Base-by-base conservation (phyloP, 2,888 invertebrate species). In the Melolontha melolontha region DNA sequence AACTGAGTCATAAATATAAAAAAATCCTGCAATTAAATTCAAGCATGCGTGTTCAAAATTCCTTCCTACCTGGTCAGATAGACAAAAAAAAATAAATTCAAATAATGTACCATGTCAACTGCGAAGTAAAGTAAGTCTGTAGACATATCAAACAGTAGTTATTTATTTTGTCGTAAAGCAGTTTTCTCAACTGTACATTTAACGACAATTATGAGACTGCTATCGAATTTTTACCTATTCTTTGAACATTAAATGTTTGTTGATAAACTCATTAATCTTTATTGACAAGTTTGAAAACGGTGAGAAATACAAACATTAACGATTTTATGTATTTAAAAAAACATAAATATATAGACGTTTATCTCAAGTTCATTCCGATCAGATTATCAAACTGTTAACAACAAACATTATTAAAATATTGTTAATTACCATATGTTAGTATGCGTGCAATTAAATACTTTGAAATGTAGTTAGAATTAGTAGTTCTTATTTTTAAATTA, bases 221-320 rank as follows among this genome's bases (percentile, higher is more conserved):
- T 5, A 47, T 62, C 29, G 34, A 22, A 41, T 44, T 57, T 57
- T 42, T 44, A 49, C 27, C 14, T 42, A 41, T 29, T 42, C 41
- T n/a, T 14, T 52, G 29, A 14, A 52, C n/a, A 14, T 39, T 47
- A 62, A 62, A 62, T 62, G 59, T 62, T 47, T 62, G 59, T 62
- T 14, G 59, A 62, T 62, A 62, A 62, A 62, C 59, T 62, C 59
- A 62, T 62, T 62, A 62, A 62, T 62, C 59, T 62, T 62, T 62
- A 34, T 62, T 62, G 59, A 62, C 59, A 62, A 47, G 11, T 47
- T 34, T 47, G 47, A 47, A 62, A 39, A 47, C 29, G 44, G 59
- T 62, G 59, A 62, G 59, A 62, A 62, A 62, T 47, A 47, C 39
- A 62, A 62, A 62, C 16, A 62, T 2, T 5, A 49, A 42, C 11